Evolutionary conservation across 1,140 invertebrate species (phyloP), one percentile per base, ranked within the genome.

Genomic region (Drosophila cardini): DNA sequence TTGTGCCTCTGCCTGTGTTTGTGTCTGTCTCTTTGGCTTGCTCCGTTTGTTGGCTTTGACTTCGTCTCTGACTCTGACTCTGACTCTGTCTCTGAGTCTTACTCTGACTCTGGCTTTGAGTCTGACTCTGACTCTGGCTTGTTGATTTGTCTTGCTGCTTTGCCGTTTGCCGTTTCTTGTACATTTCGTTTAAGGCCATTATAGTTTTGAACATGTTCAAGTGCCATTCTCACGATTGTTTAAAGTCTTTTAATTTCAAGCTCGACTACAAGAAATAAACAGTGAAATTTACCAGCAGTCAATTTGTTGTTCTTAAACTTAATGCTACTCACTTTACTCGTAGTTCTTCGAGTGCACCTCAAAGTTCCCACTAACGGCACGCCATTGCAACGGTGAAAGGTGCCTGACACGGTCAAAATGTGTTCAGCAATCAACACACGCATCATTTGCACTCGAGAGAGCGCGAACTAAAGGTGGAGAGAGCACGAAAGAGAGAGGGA

Each of bases 221-320:
- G 83, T 87, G 83, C 89, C 79, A 90, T 91, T 90, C 87, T 89
- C 87, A 84, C 87, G 83, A 90, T 89, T 86, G 83, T 90, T 90
- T 89, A 87, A 87, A 89, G 83, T 90, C 80, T 89, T 89, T 82
- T 83, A 87, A 87, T 83, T 91, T 90, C 87, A 68, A 89, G 83
- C 72, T 72, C 65, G 73, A 79, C 76, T 80, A 80, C 72, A 73
- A 83, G 84, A 87, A 83, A 89, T 87, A 87, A 87, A 83, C 84
- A 87, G 83, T 83, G 83, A 89, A 83, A 87, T 87, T 87, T 87
- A 87, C 84, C 83, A 89, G 52, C 84, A 87, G 64, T 73, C 82
- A 72, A 86, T 77, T 80, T 78, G 72, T 89, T 90, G 77, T 83
- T 87, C 70, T 74, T 40, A 53, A 48, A 76, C 71, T 69, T 73